Evolutionary conservation across 2,797 vertebrate species (phyloP).

Genomic region (Cottoperca gobio): DNA sequence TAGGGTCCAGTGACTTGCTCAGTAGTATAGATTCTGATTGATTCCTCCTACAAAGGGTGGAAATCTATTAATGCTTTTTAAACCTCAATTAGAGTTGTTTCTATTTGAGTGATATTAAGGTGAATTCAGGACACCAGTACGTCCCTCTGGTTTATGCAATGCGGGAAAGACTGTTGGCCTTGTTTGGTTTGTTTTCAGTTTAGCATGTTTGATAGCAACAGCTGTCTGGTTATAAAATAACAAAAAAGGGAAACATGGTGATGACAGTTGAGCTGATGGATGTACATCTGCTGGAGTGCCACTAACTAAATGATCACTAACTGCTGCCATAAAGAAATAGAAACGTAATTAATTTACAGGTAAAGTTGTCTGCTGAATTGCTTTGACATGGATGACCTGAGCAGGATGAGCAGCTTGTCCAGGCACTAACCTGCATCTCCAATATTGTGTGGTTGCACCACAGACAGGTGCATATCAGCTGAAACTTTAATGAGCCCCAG

Average conservation of each 20-base stretch:
- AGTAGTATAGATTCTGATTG: background rate
- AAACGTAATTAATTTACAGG: constrained; percentile 10
- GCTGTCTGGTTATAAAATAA: constrained; percentile 23
- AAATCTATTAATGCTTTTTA: background rate
- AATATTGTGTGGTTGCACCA: constrained; percentile 62
- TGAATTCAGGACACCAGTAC: background rate
- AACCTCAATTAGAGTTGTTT: background rate
- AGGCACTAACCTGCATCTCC: constrained; percentile 29
- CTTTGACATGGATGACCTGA: constrained; percentile 3
- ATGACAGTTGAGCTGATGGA: background rate
- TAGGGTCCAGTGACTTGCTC: background rate
- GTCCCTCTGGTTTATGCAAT: background rate
- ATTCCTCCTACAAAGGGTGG: background rate
- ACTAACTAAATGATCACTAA: background rate
- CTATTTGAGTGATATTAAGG: background rate
- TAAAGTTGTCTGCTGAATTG: background rate
- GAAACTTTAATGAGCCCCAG: constrained; percentile 85
- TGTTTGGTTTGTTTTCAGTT: constrained; percentile 5
- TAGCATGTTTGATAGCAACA: background rate
- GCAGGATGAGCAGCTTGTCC: constrained; percentile 18
- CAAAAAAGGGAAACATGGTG: constrained; percentile 23
- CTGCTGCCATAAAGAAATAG: constrained; percentile 29
- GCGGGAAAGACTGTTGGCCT: background rate
- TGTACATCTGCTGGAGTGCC: constrained; percentile 8
- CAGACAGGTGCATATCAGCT: constrained; percentile 71